Conservation (phyloP, 2,888 invertebrate species). For the Anthoptus insignis region DNA sequence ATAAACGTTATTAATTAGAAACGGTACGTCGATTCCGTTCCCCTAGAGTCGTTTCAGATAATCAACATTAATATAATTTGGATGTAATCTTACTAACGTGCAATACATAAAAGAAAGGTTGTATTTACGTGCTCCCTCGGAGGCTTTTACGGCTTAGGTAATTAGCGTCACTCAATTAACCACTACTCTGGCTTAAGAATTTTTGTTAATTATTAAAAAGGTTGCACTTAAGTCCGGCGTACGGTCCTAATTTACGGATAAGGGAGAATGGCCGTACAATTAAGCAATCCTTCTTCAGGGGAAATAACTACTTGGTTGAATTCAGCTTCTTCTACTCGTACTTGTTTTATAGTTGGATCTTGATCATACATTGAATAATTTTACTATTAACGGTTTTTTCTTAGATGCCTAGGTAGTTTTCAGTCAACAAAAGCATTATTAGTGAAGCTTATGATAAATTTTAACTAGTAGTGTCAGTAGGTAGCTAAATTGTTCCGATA, state of each 20-base stretch:
- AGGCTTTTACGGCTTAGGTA: slow-evolving; percentile 82
- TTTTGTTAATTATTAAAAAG: slow-evolving; percentile 85
- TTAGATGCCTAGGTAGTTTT: no score
- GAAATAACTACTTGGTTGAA: slow-evolving; percentile 4
- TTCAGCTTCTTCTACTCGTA: not conserved
- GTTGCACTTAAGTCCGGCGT: slow-evolving; percentile 75
- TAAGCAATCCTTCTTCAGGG: slow-evolving; percentile 45
- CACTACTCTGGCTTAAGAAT: slow-evolving; percentile 75
- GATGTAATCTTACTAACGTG: slow-evolving; percentile 62
- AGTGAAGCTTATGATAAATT: no score
- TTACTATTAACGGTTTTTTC: no score
- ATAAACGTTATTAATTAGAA: slow-evolving; percentile 32
- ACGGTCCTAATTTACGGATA: slow-evolving; percentile 55
- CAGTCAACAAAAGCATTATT: no score
- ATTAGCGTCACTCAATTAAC: slow-evolving; percentile 86
- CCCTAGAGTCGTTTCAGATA: slow-evolving; percentile 43
- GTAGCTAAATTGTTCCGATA: no score
- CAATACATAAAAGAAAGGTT: slow-evolving; percentile 69
- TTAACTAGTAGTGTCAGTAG: no score
- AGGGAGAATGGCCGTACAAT: slow-evolving; percentile 38
- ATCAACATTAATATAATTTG: slow-evolving; percentile 61
- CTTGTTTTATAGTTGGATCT: not conserved
- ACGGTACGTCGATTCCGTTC: slow-evolving; percentile 30
- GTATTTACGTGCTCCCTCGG: slow-evolving; percentile 71
- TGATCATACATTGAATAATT: not conserved